These are phyloP conservation scores for Phengaris arion DNA, from an alignment of 2,888 invertebrate species.

Conservation along the genomic window DNA sequence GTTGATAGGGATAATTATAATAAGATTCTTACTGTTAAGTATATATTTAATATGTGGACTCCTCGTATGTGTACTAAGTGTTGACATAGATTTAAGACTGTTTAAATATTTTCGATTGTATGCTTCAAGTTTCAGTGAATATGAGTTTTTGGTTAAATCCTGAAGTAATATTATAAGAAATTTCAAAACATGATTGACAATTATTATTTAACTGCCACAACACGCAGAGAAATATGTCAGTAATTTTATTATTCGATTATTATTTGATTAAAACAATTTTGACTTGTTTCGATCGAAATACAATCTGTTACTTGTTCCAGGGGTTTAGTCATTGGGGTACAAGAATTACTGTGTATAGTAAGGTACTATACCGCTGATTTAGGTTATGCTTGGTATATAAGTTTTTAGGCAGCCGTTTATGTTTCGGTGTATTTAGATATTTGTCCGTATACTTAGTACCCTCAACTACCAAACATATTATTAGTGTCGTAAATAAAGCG, in stretches of 20 bases:
- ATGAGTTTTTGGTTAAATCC: too few species aligned
- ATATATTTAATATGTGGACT: not conserved
- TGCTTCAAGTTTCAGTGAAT: too few species aligned
- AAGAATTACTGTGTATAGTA: not conserved
- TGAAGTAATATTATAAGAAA: too few species aligned
- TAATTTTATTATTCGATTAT: too few species aligned
- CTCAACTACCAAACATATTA: slow-evolving; percentile 46
- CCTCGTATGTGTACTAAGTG: not conserved
- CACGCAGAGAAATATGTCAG: too few species aligned
- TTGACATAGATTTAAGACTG: not conserved
- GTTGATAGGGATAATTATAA: not conserved
- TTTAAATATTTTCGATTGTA: too few species aligned
- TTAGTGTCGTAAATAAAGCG: slow-evolving; percentile 45
- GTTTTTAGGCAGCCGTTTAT: slow-evolving; percentile 10
- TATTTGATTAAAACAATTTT: too few species aligned
- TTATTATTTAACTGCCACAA: too few species aligned
- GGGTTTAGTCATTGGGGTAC: not conserved
- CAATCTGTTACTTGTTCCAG: too few species aligned
- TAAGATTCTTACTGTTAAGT: not conserved
- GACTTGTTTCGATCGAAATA: too few species aligned
- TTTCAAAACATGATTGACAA: too few species aligned
- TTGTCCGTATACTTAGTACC: slow-evolving; percentile 13
- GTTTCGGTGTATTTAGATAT: slow-evolving; percentile 14
- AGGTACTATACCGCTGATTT: not conserved
- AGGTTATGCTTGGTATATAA: slow-evolving; percentile 6